Base-by-base conservation (phyloP, 2,797 vertebrate species). In the Chaetodon trifasciatus region DNA sequence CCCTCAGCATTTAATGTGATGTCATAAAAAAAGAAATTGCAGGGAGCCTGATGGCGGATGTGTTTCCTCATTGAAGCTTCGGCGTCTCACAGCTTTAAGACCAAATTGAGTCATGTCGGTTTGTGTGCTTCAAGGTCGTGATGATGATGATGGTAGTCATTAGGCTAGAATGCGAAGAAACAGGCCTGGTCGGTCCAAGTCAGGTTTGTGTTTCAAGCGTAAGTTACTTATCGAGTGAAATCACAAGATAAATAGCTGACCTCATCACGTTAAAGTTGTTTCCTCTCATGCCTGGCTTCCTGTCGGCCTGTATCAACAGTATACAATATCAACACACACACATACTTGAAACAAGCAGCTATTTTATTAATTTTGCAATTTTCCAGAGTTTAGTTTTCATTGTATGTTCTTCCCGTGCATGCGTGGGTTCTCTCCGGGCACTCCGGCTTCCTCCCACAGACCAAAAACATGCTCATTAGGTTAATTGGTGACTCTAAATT, bases 51-150 rank as follows among this genome's bases (percentile, higher is more conserved):
- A 63, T 37, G 28, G 6, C 32, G 42, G 21, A 23, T 62, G 21
- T 6, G 56, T 60, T 81, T 61, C n/a, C 23, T 62, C 3, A 13
- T 77, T 47, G 40, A 60, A 73, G 44, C 46, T 74, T 1, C 6
- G 0, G 7, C 10, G 44, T 61, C n/a, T 71, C 64, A 53, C 17
- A 70, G 47, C 49, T 50, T 5, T 23, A 39, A 40, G 55, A 69
- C 47, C 52, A 50, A n/a, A 64, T 44, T 50, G 39, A 56, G 53
- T 64, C 1, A 23, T 52, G 12, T 49, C 15, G 50, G 50, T 65
- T 82, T 28, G 66, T 68, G 5, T 19, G 46, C 56, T 79, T 53
- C 82, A 90, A 89, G 84, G 87, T 91, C 90, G 83, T 32, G 37
- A 66, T 64, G 21, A 63, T 40, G n/a, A 73, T 62, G n/a, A 39